Base-by-base conservation (phyloP, 2,113 vertebrate genomes). In the Pluvianellus socialis region DNA sequence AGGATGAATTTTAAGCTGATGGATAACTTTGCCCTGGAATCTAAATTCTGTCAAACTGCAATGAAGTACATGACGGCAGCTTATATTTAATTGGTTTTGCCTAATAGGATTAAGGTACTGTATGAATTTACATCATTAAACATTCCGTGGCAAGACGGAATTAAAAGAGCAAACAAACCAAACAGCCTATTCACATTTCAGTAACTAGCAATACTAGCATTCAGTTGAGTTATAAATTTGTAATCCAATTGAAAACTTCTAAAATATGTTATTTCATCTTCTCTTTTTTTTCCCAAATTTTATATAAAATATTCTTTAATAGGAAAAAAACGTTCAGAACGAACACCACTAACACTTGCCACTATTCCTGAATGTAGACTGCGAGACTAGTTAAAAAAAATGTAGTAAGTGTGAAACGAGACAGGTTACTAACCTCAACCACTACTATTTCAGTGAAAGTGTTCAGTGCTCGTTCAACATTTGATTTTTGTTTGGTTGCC, bases 401-500 rank as follows among this genome's bases (percentile, higher is more conserved):
- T 3, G 10, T 7, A 65, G 1, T 13, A 90, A 77, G 30, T n/a
- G 27, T 58, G 5, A 67, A 86, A 62, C 22, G 6, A 96, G 66
- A 89, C 17, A 89, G 82, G 87, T 95, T 94, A 97, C 98, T 97
- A 88, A 99, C 99, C 98, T 99, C 99, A 94, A 98, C 98, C 88
- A 98, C 98, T 93, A 99, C 99, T 88, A 99, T 98, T 96, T 99
- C 99, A 10, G 98, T 99, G 96, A 99, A 99, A 92, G 98, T 96
- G 90, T 91, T 97, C 26, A 99, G 97, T 23, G 99, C 99, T 97
- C 98, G 98, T 89, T 99, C 99, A 80, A 99, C 98, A 33, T 95
- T 99, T 73, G 98, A 96, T 95, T 99, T 99, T 95, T 99, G 99
- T 94, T 99, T 99, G 49, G 99, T 99, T 56, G 99, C 99, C 98